Percentiles rank a stretch among this genome's conserved stretches.
phyloP scores from a whole-genome alignment of 1,140 invertebrate species.

The Leptopilina boulardi region DNA sequence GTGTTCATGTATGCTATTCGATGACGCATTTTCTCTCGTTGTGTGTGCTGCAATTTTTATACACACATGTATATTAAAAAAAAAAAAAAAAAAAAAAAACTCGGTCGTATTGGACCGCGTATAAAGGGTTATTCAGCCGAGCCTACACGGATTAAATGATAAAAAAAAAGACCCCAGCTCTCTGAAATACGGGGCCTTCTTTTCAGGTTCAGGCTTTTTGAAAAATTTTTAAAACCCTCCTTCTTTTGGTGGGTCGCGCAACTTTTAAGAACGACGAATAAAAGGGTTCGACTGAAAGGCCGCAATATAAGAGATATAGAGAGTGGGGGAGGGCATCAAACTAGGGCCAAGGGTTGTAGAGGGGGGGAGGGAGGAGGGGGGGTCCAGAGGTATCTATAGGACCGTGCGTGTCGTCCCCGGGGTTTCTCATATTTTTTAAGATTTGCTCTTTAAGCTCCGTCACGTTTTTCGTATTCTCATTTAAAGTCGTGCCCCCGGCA shows the following conservation, averaged over 20 bases:
- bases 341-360: conserved; percentile 17
- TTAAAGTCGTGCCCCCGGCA: conserved; percentile 55
- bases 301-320: conserved; percentile 52
- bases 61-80: background rate
- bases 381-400: conserved; percentile 47
- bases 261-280: conserved; percentile 72
- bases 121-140: conserved; percentile 75
- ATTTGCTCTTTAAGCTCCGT: conserved; percentile 73
- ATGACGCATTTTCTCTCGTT: conserved; percentile 38
- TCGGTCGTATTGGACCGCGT: conserved; percentile 46
- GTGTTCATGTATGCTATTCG: background rate
- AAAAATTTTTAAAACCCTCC: conserved; percentile 72
- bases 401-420: conserved; percentile 57
- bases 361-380: conserved; percentile 45
- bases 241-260: conserved; percentile 60
- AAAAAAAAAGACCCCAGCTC: conserved; percentile 68
- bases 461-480: conserved; percentile 70
- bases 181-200: conserved; percentile 73
- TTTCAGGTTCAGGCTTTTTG: conserved; percentile 73
- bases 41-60: conserved; percentile 16
- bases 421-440: conserved; percentile 76
- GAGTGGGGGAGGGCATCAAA: conserved; percentile 53
- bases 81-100: background rate
- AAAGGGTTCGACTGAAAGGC: conserved; percentile 71
- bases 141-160: conserved; percentile 75